Evolutionary conservation across 2,113 vertebrate species (phyloP).

Genomic region (Lophochroa leadbeateri): DNA sequence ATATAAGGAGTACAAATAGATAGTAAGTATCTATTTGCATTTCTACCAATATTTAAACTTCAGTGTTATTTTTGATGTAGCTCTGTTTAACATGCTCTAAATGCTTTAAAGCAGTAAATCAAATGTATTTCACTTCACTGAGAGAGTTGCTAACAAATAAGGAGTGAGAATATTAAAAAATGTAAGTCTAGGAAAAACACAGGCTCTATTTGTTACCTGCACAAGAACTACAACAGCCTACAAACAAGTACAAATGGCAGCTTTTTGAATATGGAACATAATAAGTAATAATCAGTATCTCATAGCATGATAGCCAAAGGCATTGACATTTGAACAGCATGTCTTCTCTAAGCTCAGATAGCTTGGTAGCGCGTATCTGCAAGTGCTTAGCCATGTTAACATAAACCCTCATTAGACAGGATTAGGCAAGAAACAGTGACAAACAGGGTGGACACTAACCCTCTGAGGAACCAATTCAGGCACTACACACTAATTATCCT

Average conservation of each 20-base stretch:
- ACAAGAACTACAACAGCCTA: not conserved
- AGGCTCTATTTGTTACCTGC: not conserved
- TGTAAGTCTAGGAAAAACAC: not conserved
- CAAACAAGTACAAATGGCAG: constrained; percentile 1
- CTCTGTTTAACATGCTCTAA: not conserved
- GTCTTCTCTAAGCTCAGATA: constrained; percentile 85
- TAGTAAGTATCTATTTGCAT: not conserved
- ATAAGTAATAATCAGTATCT: constrained; percentile 81
- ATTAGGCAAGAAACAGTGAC: constrained; percentile 90
- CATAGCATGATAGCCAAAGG: constrained; percentile 81
- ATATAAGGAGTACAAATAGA: not conserved
- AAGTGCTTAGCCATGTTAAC: constrained; percentile 94
- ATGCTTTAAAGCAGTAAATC: not conserved
- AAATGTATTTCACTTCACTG: not conserved
- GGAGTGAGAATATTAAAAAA: not conserved
- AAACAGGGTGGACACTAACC: constrained; percentile 88
- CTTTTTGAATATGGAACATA: constrained; percentile 52
- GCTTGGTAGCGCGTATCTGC: constrained; percentile 81
- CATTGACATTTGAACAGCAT: constrained; percentile 81
- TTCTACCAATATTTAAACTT: not conserved
- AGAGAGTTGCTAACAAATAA: not conserved
- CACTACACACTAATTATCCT: constrained; percentile 81
- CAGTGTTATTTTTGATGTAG: not conserved
- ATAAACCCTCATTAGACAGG: constrained; percentile 96
- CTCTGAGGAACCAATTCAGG: constrained; percentile 83